Evolutionary conservation across 2,888 invertebrate genomes (phyloP).

Genomic region (Chrysolina oricalcia): DNA sequence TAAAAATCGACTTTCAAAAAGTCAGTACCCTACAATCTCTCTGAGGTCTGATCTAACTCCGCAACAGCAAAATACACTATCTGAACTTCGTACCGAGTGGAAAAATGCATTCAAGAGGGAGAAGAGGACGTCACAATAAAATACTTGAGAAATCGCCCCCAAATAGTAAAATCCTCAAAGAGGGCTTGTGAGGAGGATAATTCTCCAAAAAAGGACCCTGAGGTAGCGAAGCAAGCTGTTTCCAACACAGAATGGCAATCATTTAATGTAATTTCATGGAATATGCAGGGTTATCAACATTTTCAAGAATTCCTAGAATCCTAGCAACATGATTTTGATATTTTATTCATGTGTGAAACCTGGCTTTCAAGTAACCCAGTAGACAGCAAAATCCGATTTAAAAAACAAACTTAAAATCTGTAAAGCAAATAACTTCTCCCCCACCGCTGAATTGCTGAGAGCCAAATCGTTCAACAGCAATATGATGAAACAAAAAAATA

Average conservation of each 20-base stretch:
- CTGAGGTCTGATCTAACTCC: constrained; percentile 13
- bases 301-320: constrained; percentile 1
- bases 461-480: too few relatives aligned
- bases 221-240: not conserved
- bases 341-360: not conserved
- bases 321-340: not conserved
- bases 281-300: constrained; percentile 10
- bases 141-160: not conserved
- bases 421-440: too few relatives aligned
- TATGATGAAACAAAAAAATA: too few relatives aligned
- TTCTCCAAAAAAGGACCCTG: not conserved
- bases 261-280: not conserved
- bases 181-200: constrained; percentile 2
- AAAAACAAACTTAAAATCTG: too few relatives aligned
- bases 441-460: too few relatives aligned
- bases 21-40: constrained; percentile 17
- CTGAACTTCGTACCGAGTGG: constrained; percentile 13
- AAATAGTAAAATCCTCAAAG: constrained; percentile 13
- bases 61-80: not conserved
- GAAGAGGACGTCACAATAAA: constrained; percentile 17
- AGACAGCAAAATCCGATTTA: too few relatives aligned
- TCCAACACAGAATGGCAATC: not conserved
- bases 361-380: constrained; percentile 1
- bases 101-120: constrained; percentile 1
- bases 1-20: too few relatives aligned